Base-by-base conservation (phyloP, 2,113 vertebrate species). In the Epinephelus fuscoguttatus region DNA sequence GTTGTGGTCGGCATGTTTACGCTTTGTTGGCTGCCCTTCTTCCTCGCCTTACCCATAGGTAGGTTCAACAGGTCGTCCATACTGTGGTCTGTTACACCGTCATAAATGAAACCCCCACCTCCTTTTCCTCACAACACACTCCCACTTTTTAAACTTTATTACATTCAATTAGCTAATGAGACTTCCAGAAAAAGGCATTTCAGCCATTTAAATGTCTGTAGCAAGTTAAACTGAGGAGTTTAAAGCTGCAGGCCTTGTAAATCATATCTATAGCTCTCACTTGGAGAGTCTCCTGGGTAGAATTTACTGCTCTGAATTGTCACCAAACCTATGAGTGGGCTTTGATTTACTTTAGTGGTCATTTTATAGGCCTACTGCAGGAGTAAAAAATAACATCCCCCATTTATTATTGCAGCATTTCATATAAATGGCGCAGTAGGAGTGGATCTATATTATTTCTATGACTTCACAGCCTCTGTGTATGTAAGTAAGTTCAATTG, bases 1-100 rank as follows among this genome's bases (percentile, higher is more conserved):
- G 98, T 99, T 55, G 97, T 99, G 86, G 97, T 99, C 18, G 97
- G 97, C 73, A 98, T 98, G 97, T 99, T 99, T 80, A 97, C 97
- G 88, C 93, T 98, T 33, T 99, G 97, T 73, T 99, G 97, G 97
- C 93, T 99, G 19, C 97, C 97, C 21, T 99, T 99, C 96, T 99
- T 99, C 95, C 96, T 98, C 3, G 96, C 96, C 78, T 95, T 99
- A 18, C 97, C 97, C 0, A 95, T 99, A 82, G 97, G 97, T 99
- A 95, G 95, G 97, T 96, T 9, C 64, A 67, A 14, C 7, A 14
- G 30, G 30, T 77, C 27, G 2, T 13, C 33, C 7, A 17, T 23
- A 6, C 10, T 37, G n/a, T 57, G 33, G 0, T 56, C 21, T 64
- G 10, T 23, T 30, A 1, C 11, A 3, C 27, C 19, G 40, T 3